Evolutionary conservation across 2,797 vertebrate genomes (phyloP).

Genomic region (Sardinella longiceps): DNA sequence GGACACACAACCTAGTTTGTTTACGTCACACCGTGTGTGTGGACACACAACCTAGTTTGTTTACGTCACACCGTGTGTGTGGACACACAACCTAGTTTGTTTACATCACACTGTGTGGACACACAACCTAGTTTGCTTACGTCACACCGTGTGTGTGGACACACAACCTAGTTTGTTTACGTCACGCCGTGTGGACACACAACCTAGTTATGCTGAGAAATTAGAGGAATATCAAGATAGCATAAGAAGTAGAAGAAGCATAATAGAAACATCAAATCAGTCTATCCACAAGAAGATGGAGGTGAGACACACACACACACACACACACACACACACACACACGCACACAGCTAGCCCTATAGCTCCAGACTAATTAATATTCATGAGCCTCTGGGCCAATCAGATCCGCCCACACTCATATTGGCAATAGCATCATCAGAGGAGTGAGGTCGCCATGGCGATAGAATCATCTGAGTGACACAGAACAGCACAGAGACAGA

Average conservation of each 20-base stretch:
- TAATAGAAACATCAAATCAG: constrained; percentile 51
- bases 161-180: no score
- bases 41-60: no score
- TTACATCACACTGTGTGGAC: no score
- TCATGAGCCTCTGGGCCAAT: neutral
- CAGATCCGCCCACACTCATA: neutral
- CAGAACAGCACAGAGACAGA: constrained; percentile 12
- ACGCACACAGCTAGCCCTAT: constrained; percentile 57
- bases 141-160: constrained; percentile 43
- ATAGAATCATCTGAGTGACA: constrained; percentile 10
- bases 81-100: no score
- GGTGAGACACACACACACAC: constrained; percentile 46
- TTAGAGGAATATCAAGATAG: constrained; percentile 9
- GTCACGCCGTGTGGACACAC: no score
- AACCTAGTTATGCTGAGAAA: constrained; percentile 58
- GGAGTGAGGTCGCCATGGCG: neutral
- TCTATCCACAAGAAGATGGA: constrained; percentile 54
- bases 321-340: constrained; percentile 46
- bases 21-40: no score
- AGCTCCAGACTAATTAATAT: constrained; percentile 47
- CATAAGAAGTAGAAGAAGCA: constrained; percentile 60
- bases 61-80: no score
- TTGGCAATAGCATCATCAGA: neutral
- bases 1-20: no score
- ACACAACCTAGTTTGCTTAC: constrained; percentile 79